phyloP scores from a whole-genome alignment of 2,888 invertebrate genomes.

The Biston stratarius region DNA sequence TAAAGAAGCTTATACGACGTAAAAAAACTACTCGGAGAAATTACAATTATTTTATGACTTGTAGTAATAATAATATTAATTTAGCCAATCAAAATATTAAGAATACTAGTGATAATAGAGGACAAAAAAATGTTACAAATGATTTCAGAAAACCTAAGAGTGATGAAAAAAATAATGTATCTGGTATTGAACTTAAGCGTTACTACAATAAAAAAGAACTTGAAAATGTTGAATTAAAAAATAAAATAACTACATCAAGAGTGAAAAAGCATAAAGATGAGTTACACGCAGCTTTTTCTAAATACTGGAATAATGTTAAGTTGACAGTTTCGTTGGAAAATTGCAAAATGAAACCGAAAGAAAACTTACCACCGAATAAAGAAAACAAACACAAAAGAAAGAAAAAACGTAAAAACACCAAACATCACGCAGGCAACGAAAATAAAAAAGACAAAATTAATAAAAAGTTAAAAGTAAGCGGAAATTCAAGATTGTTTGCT shows the following conservation, averaged over 20 bases:
- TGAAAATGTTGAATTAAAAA: neutral
- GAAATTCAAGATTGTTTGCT: conserved; percentile 33
- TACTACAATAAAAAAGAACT: neutral
- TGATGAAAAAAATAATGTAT: neutral
- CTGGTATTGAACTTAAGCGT: neutral
- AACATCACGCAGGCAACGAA: conserved; percentile 4
- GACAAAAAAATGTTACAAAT: neutral
- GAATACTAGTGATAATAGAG: neutral
- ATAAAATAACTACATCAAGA: neutral
- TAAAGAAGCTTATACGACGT: conserved; percentile 20
- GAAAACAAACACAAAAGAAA: conserved; percentile 59
- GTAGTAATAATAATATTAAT: conserved; percentile 10
- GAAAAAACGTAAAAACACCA: conserved; percentile 35
- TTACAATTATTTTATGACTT: conserved; percentile 18
- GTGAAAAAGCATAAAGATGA: conserved; percentile 12
- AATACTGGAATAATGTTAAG: conserved; percentile 50
- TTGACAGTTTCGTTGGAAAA: conserved; percentile 35
- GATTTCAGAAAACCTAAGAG: conserved; percentile 5
- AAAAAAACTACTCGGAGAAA: neutral
- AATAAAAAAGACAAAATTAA: conserved; percentile 13
- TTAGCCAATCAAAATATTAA: neutral
- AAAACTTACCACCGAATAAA: conserved; percentile 29
- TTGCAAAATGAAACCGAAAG: conserved; percentile 28
- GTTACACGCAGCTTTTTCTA: conserved; percentile 30
- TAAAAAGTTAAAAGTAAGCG: conserved; percentile 13